Conservation (phyloP, 1,140 invertebrate species). For the Diploscapter pachys region DNA sequence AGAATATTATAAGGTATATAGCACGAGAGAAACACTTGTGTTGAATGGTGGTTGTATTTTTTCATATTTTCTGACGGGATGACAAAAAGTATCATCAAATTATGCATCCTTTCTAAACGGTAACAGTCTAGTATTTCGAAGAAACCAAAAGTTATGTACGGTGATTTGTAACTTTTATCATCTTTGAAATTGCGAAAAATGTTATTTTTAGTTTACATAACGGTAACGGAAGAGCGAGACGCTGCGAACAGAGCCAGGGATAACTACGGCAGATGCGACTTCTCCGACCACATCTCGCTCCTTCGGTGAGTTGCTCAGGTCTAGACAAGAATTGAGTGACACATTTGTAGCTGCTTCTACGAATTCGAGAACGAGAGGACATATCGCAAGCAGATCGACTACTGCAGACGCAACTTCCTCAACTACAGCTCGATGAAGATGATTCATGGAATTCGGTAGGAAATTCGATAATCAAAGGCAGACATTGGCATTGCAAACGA, state of each 20-base stretch:
- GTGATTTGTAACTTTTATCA: too few species aligned
- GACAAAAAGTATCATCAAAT: not conserved
- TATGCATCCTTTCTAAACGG: not conserved
- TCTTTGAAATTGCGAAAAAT: too few species aligned
- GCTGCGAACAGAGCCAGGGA: slow-evolving; percentile 66
- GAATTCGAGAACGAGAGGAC: not conserved
- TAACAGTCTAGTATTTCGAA: too few species aligned
- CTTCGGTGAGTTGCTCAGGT: slow-evolving; percentile 63
- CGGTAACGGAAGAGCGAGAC: slow-evolving; percentile 44
- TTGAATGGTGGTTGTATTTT: too few species aligned
- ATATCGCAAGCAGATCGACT: not conserved
- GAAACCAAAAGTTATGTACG: too few species aligned
- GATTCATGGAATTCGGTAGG: slow-evolving; percentile 64
- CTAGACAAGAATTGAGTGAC: not conserved
- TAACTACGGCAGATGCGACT: slow-evolving; percentile 73
- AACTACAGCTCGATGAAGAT: slow-evolving; percentile 70
- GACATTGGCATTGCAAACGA: slow-evolving; percentile 10
- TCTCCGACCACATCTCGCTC: slow-evolving; percentile 85
- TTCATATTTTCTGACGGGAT: not conserved
- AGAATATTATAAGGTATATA: too few species aligned
- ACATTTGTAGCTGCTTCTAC: not conserved
- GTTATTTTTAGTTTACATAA: slow-evolving; percentile 43
- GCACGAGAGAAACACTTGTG: too few species aligned
- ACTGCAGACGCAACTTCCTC: slow-evolving; percentile 14
- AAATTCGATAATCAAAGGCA: not conserved